Base-by-base conservation (phyloP, 2,888 invertebrate species). In the Tridacna gigas region DNA sequence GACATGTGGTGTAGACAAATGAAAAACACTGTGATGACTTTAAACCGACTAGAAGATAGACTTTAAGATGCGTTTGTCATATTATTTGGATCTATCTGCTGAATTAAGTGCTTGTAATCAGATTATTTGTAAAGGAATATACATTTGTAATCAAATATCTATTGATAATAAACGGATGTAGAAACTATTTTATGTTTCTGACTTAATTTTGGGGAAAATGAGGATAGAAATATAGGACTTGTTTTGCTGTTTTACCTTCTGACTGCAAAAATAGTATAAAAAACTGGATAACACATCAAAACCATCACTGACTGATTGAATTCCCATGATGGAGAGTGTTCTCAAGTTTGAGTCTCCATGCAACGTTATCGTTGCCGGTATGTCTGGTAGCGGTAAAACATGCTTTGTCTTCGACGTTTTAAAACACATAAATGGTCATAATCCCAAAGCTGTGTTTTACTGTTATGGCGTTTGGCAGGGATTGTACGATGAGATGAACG, bases 371-470 rank as follows among this genome's bases (percentile, higher is more conserved):
- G n/a, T 61, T 20, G 61, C 61, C 2, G 61, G 61, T 22, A 61
- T 61, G 61, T 20, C 20, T 61, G 61, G 61, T 15, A 25, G n/a
- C n/a, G 61, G 61, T 22, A 61, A 61, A 25, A 61, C 61, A 12
- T 25, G n/a, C 11, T 61, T 61, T n/a, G 61, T 61, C 0, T 61
- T 15, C n/a, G 61, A 61, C n/a, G 13, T 61, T 11, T n/a, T 61
- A 22, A 71, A 73, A 61, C 71, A 79, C 22, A 60, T n/a, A 25
- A n/a, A 73, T 18, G 80, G 28, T 5, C 65, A 74, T 65, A 74
- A n/a, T 20, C 80, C 80, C 28, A 48, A 48, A 61, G 47, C 74
- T 25, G 74, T 79, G 18, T 60, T 79, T 61, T 79, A 79, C 47
- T 60, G 71, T 25, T 79, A 79, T 73, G 73, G 79, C 13, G 28